These are phyloP conservation scores for Cyanocitta stelleri DNA, from an alignment of 2,113 vertebrate species.

Conservation along the genomic window DNA sequence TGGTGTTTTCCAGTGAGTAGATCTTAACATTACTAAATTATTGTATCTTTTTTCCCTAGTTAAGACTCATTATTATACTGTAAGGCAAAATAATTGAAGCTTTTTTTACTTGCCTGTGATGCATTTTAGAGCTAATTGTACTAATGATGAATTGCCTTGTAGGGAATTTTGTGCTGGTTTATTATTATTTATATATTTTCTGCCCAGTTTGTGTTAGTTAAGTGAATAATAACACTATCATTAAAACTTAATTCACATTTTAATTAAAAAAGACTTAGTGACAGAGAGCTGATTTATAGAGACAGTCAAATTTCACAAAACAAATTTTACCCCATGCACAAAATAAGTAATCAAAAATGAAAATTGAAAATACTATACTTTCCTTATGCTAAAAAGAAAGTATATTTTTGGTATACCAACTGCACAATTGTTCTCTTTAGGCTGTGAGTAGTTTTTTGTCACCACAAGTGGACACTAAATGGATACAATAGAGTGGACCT, in stretches of 20 bases:
- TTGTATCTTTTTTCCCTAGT: slow-evolving; percentile 53
- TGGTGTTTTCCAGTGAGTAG: slow-evolving; percentile 62
- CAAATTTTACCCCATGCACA: neutral
- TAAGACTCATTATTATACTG: slow-evolving; percentile 38
- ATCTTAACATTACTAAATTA: slow-evolving; percentile 73
- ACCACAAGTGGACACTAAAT: neutral
- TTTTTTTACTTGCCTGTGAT: slow-evolving; percentile 64
- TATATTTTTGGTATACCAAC: neutral
- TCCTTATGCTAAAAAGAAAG: neutral
- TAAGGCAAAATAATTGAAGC: slow-evolving; percentile 60
- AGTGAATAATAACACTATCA: slow-evolving; percentile 27
- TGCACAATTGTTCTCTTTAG: neutral
- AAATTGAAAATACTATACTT: neutral
- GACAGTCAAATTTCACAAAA: slow-evolving; percentile 9
- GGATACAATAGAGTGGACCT: slow-evolving; percentile 7
- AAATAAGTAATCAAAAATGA: neutral
- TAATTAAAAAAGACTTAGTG: slow-evolving; percentile 49
- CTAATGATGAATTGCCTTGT: slow-evolving; percentile 55
- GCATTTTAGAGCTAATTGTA: slow-evolving; percentile 59
- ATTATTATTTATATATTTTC: slow-evolving; percentile 15
- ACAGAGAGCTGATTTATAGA: slow-evolving; percentile 35
- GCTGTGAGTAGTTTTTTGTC: neutral
- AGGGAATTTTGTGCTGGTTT: neutral
- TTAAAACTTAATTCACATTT: slow-evolving; percentile 64
- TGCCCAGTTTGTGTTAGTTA: slow-evolving; percentile 9